Conservation (phyloP, 2,113 vertebrate species). For the Protomyctophum bolini region DNA sequence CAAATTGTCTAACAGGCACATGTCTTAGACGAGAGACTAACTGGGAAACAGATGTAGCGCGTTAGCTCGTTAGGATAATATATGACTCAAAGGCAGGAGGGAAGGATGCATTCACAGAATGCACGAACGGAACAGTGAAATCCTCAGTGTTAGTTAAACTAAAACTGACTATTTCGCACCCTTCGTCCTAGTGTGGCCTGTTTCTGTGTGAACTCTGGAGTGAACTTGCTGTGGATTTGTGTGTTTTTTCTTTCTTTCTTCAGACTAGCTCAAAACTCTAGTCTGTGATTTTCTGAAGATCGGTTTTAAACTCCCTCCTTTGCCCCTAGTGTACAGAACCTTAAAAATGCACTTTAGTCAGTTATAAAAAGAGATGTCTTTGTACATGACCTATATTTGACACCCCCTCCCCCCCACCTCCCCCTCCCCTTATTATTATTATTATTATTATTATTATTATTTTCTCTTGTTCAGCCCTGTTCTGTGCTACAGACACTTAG, state of each 20-base stretch:
- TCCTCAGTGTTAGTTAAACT: too few species aligned
- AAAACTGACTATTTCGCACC: neutral
- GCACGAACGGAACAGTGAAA: neutral
- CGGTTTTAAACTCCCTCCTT: constrained; percentile 41
- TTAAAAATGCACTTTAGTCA: constrained; percentile 74
- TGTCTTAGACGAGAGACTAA: too few species aligned
- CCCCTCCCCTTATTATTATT: neutral
- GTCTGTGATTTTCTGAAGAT: constrained; percentile 4
- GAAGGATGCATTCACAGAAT: constrained; percentile 53
- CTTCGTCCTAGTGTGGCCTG: constrained; percentile 35
- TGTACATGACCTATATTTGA: constrained; percentile 3
- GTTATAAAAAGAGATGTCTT: constrained; percentile 41
- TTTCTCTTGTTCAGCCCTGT: constrained; percentile 4
- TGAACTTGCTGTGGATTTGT: constrained; percentile 59
- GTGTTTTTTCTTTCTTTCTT: neutral
- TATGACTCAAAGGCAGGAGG: constrained; percentile 31
- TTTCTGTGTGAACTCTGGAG: constrained; percentile 58
- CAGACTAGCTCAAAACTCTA: constrained; percentile 11
- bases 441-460: constrained; percentile 1
- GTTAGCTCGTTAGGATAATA: neutral
- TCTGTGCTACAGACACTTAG: neutral
- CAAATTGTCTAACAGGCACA: too few species aligned
- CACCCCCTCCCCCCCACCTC: neutral
- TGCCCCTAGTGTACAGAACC: constrained; percentile 53
- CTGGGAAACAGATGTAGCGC: too few species aligned